Base-by-base conservation (phyloP, 2,113 vertebrate species). In the Toxotes chatareus region DNA sequence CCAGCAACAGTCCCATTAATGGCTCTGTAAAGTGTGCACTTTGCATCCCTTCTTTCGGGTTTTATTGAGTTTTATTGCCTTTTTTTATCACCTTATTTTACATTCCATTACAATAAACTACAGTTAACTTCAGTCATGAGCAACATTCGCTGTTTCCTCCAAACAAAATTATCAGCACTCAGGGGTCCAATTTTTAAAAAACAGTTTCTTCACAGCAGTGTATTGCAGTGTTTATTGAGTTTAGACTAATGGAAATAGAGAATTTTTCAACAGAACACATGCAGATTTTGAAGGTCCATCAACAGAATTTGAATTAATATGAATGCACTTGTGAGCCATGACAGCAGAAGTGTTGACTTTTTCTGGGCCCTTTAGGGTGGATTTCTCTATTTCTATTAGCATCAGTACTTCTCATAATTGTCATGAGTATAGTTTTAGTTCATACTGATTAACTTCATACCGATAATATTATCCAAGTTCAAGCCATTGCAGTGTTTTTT, bases 51-150 rank as follows among this genome's bases (percentile, higher is more conserved):
- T 64, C 56, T 46, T 14, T 36, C 38, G 40, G 34, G 34, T 80
- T 86, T 91, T 77, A 85, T 59, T 62, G 34, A 57, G 6, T 69
- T 91, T 90, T 81, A 89, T 80, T 55, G 31, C 72, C 27, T 49
- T 5, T 87, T 27, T 91, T 85, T 82, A 91, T 86, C 73, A 55
- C 84, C 63, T 49, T 83, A 83, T 83, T 86, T 72, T 63, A 59
- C 53, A 47, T 82, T 64, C 81, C 53, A 84, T 88, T 84, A 84
- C 55, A 77, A 55, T 86, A 81, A 89, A 89, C 61, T 79, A 40
- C 70, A 75, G 70, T 91, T 86, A 84, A 61, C 81, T 82, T 57
- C 46, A 59, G 34, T 78, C 46, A 76, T 57, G 63, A 73, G 63
- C 56, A 60, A 74, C 64, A 51, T 36, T 72, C 5, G 12, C 42